Evolutionary conservation across 2,888 invertebrate species (phyloP).

Genomic region (Xylophagus ater): DNA sequence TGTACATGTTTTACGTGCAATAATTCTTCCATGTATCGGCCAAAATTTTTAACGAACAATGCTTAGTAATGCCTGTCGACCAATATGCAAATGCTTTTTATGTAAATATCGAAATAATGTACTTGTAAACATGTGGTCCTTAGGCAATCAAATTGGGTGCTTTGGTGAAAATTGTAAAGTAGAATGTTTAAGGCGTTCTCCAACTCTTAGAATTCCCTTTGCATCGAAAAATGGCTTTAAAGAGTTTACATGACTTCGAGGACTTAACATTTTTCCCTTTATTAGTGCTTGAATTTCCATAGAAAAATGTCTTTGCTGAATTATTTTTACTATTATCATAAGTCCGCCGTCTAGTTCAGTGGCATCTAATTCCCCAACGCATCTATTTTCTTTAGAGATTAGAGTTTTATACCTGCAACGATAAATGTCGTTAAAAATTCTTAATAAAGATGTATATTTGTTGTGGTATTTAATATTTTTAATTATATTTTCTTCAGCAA

Average conservation of each 20-base stretch:
- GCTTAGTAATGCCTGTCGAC: conserved; percentile 19
- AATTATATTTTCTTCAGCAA: conserved; percentile 4
- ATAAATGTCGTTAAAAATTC: conserved; percentile 12
- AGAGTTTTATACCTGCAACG: conserved; percentile 13
- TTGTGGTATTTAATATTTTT: conserved; percentile 11
- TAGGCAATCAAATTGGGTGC: conserved; percentile 15
- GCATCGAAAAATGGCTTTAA: conserved; percentile 15
- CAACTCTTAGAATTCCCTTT: conserved; percentile 13
- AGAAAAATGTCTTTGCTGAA: conserved; percentile 2
- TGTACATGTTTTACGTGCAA: not conserved
- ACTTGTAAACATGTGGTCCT: conserved; percentile 8
- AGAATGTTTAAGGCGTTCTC: conserved; percentile 14
- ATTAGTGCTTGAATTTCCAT: conserved; percentile 5
- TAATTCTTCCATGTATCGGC: conserved; percentile 9
- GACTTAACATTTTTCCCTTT: conserved; percentile 1
- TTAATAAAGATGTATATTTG: conserved; percentile 8
- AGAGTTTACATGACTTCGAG: conserved; percentile 11
- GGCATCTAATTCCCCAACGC: not conserved
- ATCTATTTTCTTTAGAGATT: not conserved
- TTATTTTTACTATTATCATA: not conserved
- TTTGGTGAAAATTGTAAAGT: conserved; percentile 9
- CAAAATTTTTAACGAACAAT: conserved; percentile 10
- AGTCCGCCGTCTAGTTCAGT: not conserved
- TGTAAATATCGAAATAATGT: conserved; percentile 10
- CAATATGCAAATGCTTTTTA: conserved; percentile 25